Evolutionary conservation across 2,888 invertebrate species (phyloP), one percentile per base, ranked within the genome.

Genomic region (Drosophila pseudotalamancana): DNA sequence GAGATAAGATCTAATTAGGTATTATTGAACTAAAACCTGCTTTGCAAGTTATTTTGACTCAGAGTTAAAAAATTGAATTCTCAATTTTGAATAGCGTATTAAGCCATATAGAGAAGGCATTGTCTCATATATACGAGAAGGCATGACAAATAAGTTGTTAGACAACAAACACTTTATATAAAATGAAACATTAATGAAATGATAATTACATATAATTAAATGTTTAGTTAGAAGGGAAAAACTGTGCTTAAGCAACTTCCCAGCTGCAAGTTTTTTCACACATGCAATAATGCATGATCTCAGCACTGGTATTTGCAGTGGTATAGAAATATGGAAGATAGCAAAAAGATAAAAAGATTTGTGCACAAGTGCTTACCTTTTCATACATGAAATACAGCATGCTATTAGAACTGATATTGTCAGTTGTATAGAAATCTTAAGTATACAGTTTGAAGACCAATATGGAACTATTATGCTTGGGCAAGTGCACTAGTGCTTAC

Each of bases 361-460:
- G 2, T 25, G 6, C 16, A 11, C 8, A 42, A 39, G 11, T 14
- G 54, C 34, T 48, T 27, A 2, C 14, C 25, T 49, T 49, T 16
- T 48, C 35, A 39, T 37, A 56, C 42, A 31, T 64, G 54, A 42
- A 55, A 32, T 27, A 51, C 31, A 46, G 35, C 53, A 27, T 54
- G 43, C 37, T 31, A 40, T 46, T 42, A 40, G 50, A 51, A 62
- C 8, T 43, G 56, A 8, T 32, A 25, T 18, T 35, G 12, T 32
- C 8, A 27, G 9, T 14, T 32, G 32, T 14, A 32, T n/a, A n/a
- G n/a, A n/a, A n/a, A n/a, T n/a, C n/a, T n/a, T n/a, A n/a, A 14
- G 4, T 14, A 14, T 11, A 16, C 14, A 27, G n/a, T 18, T n/a
- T n/a, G 12, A 9, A 21, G 19, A 3, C 6, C 5, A 3, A 4